Percentiles rank a stretch among this genome's conserved stretches.
These are phyloP conservation scores for Formica selysi DNA, from an alignment of 1,140 invertebrate genomes.

Conservation along the genomic window DNA sequence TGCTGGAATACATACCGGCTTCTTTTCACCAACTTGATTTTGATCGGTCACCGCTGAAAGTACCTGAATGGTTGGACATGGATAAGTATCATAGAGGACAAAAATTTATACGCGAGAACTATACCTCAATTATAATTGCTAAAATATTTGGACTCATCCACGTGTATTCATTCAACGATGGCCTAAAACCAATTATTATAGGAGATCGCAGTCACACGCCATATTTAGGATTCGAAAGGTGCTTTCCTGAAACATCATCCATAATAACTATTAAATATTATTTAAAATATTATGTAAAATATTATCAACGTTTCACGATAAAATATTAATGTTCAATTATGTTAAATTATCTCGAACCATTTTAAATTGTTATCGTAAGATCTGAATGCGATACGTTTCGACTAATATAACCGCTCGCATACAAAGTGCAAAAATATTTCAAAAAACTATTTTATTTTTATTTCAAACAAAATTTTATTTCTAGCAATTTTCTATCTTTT, in stretches of 20 bases:
- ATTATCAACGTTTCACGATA: too few relatives aligned
- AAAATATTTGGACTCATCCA: constrained; percentile 89
- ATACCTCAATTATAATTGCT: constrained; percentile 87
- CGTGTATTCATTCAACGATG: constrained; percentile 89
- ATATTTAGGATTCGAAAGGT: constrained; percentile 90
- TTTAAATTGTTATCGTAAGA: too few relatives aligned
- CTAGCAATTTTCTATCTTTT: too few relatives aligned
- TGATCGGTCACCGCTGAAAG: constrained; percentile 47
- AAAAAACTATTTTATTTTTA: too few relatives aligned
- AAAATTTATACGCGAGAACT: constrained; percentile 88
- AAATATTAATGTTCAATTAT: too few relatives aligned
- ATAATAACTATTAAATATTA: neutral
- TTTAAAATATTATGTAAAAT: too few relatives aligned
- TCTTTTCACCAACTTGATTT: neutral
- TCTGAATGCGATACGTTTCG: too few relatives aligned
- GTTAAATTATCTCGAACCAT: too few relatives aligned
- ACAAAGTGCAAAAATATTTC: too few relatives aligned
- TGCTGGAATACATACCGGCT: neutral
- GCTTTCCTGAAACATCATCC: constrained; percentile 75
- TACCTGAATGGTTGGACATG: constrained; percentile 80
- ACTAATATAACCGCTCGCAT: too few relatives aligned
- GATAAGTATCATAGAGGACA: constrained; percentile 88
- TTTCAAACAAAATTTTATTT: too few relatives aligned
- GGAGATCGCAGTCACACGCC: constrained; percentile 88
- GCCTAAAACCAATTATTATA: constrained; percentile 88